These are phyloP conservation scores for Acanthosepion esculentum DNA, from an alignment of 2,888 invertebrate species.

Conservation along the genomic window DNA sequence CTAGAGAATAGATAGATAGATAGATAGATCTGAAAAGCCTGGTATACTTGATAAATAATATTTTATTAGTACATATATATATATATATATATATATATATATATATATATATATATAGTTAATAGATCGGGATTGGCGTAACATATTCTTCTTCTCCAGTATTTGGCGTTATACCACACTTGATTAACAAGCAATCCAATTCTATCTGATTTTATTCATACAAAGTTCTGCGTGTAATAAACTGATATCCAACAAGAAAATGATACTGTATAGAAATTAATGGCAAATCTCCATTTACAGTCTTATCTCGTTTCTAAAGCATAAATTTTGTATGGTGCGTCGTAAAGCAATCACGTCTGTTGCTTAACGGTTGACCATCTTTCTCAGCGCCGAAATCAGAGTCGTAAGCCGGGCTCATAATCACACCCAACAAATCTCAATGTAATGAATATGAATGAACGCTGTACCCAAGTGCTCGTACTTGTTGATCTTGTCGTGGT, in stretches of 20 bases:
- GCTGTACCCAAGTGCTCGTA: background rate
- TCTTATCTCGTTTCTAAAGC: background rate
- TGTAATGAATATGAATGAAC: slow-evolving; percentile 23
- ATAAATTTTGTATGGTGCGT: background rate
- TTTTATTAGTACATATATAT: too few species aligned
- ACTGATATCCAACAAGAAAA: background rate
- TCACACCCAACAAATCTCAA: background rate
- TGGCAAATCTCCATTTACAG: background rate
- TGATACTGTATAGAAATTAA: background rate
- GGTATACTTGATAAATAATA: too few species aligned
- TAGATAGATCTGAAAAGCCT: too few species aligned
- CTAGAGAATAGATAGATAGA: too few species aligned
- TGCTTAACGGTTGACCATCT: background rate
- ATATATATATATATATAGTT: too few species aligned
- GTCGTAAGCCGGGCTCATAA: background rate
- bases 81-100: too few species aligned
- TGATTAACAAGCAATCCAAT: background rate
- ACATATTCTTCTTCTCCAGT: too few species aligned
- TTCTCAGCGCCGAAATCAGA: background rate
- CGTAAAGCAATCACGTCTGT: background rate
- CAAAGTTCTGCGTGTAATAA: background rate
- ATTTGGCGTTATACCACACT: too few species aligned
- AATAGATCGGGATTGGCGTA: too few species aligned
- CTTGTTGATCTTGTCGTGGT: background rate
- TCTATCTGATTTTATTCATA: background rate